Base-by-base conservation (phyloP, 2,888 invertebrate species). In the Lomographa bimaculata region DNA sequence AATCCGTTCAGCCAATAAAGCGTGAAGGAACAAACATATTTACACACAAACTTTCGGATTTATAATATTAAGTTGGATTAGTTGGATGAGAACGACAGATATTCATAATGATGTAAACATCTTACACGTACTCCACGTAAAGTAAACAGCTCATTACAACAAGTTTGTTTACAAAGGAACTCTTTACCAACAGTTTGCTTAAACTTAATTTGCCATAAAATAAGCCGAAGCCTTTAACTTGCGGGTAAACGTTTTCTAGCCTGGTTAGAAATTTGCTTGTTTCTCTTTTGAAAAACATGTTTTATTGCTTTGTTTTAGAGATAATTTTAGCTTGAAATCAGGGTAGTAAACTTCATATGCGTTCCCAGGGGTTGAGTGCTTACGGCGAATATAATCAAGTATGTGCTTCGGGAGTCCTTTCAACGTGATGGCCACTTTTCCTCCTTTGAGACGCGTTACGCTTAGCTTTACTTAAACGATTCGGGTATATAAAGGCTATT, bases 311-410 rank as follows among this genome's bases (percentile, higher is more conserved):
- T 51, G 47, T 6, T 10, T 29, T 61, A 62, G 36, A 51, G 23
- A 39, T 46, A 55, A 53, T 54, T 62, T 64, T 60, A 25, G 55
- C 27, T 44, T 54, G 40, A 12, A 11, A 8, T 5, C 8, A 16
- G n/a, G n/a, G 10, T 24, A 34, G 29, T 34, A 41, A 42, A 24
- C 25, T 20, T 40, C 37, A 29, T 27, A 17, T 30, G 25, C 35
- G 50, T 38, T 41, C 39, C 43, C 43, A 32, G 41, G 55, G 54
- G 43, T 53, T 37, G 56, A 53, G 54, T 61, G 56, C 56, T 68
- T 59, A 60, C 58, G 52, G 54, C 19, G 56, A 55, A 64, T 61
- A 67, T 70, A 74, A 75, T 73, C 69, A 71, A 75, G 72, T 60
- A 60, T 57, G 51, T 57, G 53, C 56, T 57, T 55, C 28, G 57